A percentile compares a stretch with the other conserved stretches of the same genome.
These are phyloP conservation scores for Cheilosia grossa DNA, from an alignment of 2,888 invertebrate species.

Conservation along the genomic window DNA sequence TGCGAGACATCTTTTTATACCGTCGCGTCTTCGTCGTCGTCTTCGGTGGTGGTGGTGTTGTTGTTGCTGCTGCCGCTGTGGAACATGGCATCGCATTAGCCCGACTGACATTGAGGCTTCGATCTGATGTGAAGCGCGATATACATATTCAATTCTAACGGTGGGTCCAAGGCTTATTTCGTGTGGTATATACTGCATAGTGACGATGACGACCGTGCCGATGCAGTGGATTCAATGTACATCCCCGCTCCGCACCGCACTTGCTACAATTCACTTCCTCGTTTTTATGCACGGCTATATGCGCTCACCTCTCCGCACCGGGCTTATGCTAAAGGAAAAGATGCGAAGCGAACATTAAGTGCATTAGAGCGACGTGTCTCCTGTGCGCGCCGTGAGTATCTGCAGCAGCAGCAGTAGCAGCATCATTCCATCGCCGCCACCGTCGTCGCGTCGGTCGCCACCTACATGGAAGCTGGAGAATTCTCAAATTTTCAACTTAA, in stretches of 20 bases:
- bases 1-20: conserved; percentile 21
- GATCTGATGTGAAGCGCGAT: conserved; percentile 63
- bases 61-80: conserved; percentile 9
- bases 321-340: conserved; percentile 61
- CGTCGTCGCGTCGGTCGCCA: conserved; percentile 44
- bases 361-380: conserved; percentile 74
- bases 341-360: conserved; percentile 74
- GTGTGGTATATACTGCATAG: conserved; percentile 46
- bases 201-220: conserved; percentile 44
- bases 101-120: conserved; percentile 69
- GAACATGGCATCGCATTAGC: conserved; percentile 73
- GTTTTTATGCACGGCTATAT: conserved; percentile 41
- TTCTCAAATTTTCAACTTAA: conserved; percentile 74
- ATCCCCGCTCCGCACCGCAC: conserved; percentile 21
- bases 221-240: conserved; percentile 69
- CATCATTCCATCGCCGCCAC: conserved; percentile 22
- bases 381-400: conserved; percentile 34
- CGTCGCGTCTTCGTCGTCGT: conserved; percentile 14
- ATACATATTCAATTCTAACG: conserved; percentile 75
- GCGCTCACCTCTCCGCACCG: neutral
- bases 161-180: conserved; percentile 43
- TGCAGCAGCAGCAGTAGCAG: conserved; percentile 8
- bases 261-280: conserved; percentile 66
- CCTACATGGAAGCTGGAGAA: conserved; percentile 69
- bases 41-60: neutral